Percentiles rank a stretch among this genome's conserved stretches.
Evolutionary conservation across 2,888 invertebrate genomes (phyloP).

Genomic region (Nycteola revayana): DNA sequence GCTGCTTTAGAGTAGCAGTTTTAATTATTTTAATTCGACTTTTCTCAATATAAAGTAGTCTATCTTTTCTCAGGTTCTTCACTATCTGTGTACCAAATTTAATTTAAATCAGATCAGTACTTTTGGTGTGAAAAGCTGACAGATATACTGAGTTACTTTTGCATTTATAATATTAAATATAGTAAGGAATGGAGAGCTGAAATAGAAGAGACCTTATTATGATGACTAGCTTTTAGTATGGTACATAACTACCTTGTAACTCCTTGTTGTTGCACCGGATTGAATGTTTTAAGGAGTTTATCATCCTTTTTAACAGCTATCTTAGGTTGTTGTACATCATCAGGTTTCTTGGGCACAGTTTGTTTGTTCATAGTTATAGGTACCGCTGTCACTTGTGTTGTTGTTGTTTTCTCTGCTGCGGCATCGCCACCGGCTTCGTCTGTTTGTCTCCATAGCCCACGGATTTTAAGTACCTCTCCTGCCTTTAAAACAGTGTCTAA

Average conservation of each 20-base stretch:
- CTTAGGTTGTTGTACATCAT: constrained; percentile 53
- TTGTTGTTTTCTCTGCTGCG: constrained; percentile 51
- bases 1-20: too few species aligned
- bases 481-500: constrained; percentile 90
- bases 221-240: too few species aligned
- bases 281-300: constrained; percentile 68
- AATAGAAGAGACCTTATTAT: too few species aligned
- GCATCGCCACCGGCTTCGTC: constrained; percentile 68
- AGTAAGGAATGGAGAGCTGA: too few species aligned
- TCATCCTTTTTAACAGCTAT: constrained; percentile 75
- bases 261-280: constrained; percentile 53
- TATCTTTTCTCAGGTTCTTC: too few species aligned
- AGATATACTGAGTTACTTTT: too few species aligned
- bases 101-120: too few species aligned
- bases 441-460: constrained; percentile 89
- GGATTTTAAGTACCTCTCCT: constrained; percentile 90
- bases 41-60: too few species aligned
- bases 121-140: too few species aligned
- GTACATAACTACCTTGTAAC: constrained; percentile 59
- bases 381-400: constrained; percentile 31
- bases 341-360: constrained; percentile 50
- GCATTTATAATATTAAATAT: too few species aligned
- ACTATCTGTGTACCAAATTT: too few species aligned
- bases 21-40: too few species aligned
- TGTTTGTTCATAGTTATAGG: constrained; percentile 53